Base-by-base conservation (phyloP, 2,888 invertebrate genomes). In the Sipha maydis region DNA sequence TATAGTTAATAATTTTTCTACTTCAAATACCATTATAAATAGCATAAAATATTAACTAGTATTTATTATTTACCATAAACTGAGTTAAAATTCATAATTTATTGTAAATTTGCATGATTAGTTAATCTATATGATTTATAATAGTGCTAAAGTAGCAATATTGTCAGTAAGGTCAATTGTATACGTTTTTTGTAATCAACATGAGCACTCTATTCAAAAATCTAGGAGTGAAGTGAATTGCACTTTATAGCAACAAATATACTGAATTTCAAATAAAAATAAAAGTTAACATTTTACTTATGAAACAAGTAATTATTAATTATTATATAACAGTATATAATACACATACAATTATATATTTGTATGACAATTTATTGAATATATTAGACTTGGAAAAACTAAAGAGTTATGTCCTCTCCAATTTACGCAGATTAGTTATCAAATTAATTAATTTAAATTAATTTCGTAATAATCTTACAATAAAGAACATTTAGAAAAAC, bases 391-490 rank as follows among this genome's bases (percentile, higher is more conserved):
- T 21, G 25, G 61, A 25, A 21, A 11, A 61, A 7, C 4, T 25
- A 61, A 25, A 21, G 61, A 25, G 21, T 5, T 21, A 8, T 61
- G 7, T 25, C 61, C 25, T 4, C 61, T 61, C 21, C 25, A 21
- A 61, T 61, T 2, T 5, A 61, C 25, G 8, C 7, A 19, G 3
- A 61, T 61, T n/a, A 21, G 67, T 34, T 34, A 83, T 34, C 34
- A 34, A 34, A 34, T 34, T 34, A 34, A 34, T 34, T 69, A 17
- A n/a, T n/a, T n/a, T n/a, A 38, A 69, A 69, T 34, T 76, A n/a
- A 41, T 84, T 54, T n/a, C 25, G 76, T 41, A 25, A 31, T 85
- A 48, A 14, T n/a, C 41, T 67, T 78, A 34, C 48, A 69, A 78
- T 77, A 19, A 25, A 84, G 4, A 67, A 76, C 38, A 38, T 19